Percentiles rank a stretch among this genome's conserved stretches.
Conservation (phyloP, 1,140 invertebrate species). For the Bombus haemorrhoidalis region DNA sequence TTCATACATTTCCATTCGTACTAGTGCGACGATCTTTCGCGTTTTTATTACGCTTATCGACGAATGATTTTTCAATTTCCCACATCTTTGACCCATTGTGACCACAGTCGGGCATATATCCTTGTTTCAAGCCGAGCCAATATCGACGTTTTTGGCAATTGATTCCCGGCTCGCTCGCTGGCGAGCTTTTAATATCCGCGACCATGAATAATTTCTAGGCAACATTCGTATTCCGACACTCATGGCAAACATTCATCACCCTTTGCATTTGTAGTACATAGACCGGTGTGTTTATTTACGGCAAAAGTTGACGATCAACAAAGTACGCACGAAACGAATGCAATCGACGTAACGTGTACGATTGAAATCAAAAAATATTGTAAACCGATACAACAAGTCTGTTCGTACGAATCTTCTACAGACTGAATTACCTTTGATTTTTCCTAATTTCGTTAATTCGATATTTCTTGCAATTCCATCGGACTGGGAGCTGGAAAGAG, state of each 20-base stretch:
- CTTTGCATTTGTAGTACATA: background rate
- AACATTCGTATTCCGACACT: constrained; percentile 43
- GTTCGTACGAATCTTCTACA: background rate
- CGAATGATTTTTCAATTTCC: constrained; percentile 62
- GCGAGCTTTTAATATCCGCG: constrained; percentile 42
- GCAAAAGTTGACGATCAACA: background rate
- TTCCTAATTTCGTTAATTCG: background rate
- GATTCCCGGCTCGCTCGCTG: constrained; percentile 31
- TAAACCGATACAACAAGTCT: background rate
- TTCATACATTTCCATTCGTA: constrained; percentile 9
- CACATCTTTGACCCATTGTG: constrained; percentile 54
- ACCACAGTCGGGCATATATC: constrained; percentile 41
- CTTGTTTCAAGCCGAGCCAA: constrained; percentile 36
- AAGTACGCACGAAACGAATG: background rate
- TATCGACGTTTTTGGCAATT: constrained; percentile 59
- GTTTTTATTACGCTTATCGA: constrained; percentile 15
- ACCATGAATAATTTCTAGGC: constrained; percentile 53
- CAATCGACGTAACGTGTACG: background rate
- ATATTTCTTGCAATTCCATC: background rate
- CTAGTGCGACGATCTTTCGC: background rate
- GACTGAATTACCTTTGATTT: background rate
- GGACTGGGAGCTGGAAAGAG: background rate
- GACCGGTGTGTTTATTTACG: constrained; percentile 11
- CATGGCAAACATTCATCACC: constrained; percentile 28
- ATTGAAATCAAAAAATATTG: background rate